Base-by-base conservation (phyloP, 2,888 invertebrate species). In the Polyommatus iphigenia region DNA sequence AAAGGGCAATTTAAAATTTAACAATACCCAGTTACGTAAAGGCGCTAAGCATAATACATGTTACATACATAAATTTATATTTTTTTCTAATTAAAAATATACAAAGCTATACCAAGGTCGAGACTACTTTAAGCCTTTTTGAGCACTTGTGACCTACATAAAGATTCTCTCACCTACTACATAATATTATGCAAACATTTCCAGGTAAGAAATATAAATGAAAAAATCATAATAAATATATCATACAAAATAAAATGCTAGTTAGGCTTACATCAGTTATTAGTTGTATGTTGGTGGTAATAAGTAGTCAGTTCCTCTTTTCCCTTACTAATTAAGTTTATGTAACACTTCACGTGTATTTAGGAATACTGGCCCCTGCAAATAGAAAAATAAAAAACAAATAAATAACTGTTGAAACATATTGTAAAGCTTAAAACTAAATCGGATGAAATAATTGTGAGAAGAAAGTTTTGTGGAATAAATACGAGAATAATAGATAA, bases 311-410 rank as follows among this genome's bases (percentile, higher is more conserved):
- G 88, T 90, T 89, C 87, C 89, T 88, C 86, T 85, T 91, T 92
- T 91, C 90, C 89, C 92, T 92, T 93, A 93, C 85, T 89, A 89
- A 88, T 89, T 87, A 90, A 85, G 85, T 85, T 90, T 93, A 93
- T 88, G 85, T 86, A 88, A 89, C 86, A 93, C 92, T 92, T 93
- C 93, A 94, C 88, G 93, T 93, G 89, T 94, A 94, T 92, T 94
- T 93, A 90, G 94, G 94, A 90, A 93, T 90, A 92, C 93, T 91
- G 92, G 89, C 89, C 87, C 93, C 94, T 94, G 94, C 80, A 93
- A 94, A 91, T 87, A 91, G 91, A 85, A 89, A 86, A 89, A 80
- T 81, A 83, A 78, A 87, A 84, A 83, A 80, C 76, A 79, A 76
- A 78, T 76, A 78, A 57, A 77, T 78, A 77, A 79, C 77, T 81